Conservation (phyloP, 2,888 invertebrate species). For the Prostheceraeus crozeri region DNA sequence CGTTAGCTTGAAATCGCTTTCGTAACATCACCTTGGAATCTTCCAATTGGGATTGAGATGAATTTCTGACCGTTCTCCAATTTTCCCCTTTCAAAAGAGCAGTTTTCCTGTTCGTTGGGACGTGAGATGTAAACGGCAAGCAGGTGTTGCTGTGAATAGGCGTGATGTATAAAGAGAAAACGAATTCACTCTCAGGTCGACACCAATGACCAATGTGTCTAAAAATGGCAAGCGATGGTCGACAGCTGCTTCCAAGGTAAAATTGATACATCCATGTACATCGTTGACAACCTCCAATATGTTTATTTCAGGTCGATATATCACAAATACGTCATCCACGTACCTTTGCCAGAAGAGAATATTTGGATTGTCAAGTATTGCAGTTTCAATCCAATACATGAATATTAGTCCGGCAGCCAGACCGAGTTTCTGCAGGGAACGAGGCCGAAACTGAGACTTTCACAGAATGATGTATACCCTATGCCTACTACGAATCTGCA, state of each 20-base stretch:
- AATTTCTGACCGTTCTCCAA: slow-evolving; percentile 12
- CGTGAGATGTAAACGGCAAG: slow-evolving; percentile 14
- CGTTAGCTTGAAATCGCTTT: slow-evolving; percentile 11
- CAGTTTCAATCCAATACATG: neutral
- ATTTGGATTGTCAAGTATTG: slow-evolving; percentile 25
- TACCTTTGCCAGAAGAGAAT: slow-evolving; percentile 24
- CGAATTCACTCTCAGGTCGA: too few species aligned
- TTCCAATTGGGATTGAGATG: too few species aligned
- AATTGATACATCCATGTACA: too few species aligned
- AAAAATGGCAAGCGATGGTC: slow-evolving; percentile 23
- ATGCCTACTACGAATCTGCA: too few species aligned
- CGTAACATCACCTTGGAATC: neutral
- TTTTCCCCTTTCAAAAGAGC: slow-evolving; percentile 10
- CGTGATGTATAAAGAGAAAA: neutral
- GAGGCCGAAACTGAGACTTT: too few species aligned
- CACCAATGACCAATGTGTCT: slow-evolving; percentile 18
- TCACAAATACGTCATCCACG: slow-evolving; percentile 24
- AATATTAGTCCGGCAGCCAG: too few species aligned
- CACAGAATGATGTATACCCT: too few species aligned
- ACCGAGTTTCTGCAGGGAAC: too few species aligned
- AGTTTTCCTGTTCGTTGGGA: slow-evolving; percentile 6
- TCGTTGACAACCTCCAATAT: too few species aligned
- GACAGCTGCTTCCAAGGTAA: too few species aligned
- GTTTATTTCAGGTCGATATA: too few species aligned
- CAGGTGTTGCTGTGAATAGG: slow-evolving; percentile 17